These are phyloP conservation scores for Diphyllodes magnificus DNA, from an alignment of 2,113 vertebrate genomes.

Conservation along the genomic window DNA sequence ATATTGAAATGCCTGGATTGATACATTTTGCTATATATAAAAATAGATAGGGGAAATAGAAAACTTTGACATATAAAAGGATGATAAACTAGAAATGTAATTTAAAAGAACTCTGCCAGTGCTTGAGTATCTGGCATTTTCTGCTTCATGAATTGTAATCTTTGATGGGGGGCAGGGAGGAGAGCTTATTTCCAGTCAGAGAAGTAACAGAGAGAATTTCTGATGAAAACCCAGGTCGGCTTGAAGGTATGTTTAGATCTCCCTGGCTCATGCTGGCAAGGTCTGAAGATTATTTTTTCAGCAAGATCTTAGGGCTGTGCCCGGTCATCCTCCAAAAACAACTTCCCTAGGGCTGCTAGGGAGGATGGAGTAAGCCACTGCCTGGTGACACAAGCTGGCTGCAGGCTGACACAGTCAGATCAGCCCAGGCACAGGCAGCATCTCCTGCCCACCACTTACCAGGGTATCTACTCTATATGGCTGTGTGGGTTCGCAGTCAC, in stretches of 20 bases:
- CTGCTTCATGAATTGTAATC: constrained; percentile 24
- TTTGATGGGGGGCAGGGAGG: not conserved
- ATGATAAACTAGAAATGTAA: constrained; percentile 29
- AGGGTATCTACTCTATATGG: not conserved
- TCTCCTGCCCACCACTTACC: not conserved
- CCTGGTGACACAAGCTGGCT: not conserved
- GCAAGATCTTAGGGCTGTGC: not conserved
- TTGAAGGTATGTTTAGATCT: not conserved
- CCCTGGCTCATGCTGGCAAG: not conserved
- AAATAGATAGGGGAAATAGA: constrained; percentile 7
- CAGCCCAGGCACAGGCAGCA: not conserved
- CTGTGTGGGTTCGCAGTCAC: not conserved
- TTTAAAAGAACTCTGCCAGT: constrained; percentile 21
- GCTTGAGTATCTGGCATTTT: not conserved
- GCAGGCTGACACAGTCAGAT: not conserved
- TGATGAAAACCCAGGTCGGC: constrained; percentile 13
- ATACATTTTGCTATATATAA: not conserved
- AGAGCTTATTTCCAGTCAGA: not conserved
- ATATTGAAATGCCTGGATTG: not conserved
- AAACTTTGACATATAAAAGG: constrained; percentile 11
- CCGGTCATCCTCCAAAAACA: not conserved
- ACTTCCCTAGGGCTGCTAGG: not conserved
- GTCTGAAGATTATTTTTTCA: not conserved
- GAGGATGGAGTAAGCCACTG: not conserved
- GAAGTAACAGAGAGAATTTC: constrained; percentile 35